A percentile compares a stretch with the other conserved stretches of the same genome.
Conservation (phyloP, 2,888 invertebrate genomes). For the Orthonychiurus folsomi region DNA sequence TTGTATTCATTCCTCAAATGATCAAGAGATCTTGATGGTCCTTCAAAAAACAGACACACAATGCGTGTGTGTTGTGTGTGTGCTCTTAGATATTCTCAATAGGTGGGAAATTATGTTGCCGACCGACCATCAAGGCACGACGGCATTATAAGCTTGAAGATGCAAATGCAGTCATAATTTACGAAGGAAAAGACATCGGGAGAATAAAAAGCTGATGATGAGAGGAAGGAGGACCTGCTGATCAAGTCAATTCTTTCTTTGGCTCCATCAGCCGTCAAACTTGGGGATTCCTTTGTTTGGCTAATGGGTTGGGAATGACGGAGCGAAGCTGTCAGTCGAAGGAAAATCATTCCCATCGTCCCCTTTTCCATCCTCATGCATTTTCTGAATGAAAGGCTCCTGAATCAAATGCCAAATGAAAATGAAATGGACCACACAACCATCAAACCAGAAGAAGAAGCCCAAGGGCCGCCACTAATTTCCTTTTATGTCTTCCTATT, state of each 20-base stretch:
- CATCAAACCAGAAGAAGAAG: neutral
- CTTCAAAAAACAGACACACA: no score
- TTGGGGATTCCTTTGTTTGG: conserved; percentile 21
- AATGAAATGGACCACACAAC: conserved; percentile 15
- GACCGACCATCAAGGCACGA: no score
- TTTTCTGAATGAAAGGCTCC: neutral
- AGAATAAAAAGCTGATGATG: conserved; percentile 1
- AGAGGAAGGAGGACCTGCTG: conserved; percentile 3
- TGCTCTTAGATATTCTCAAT: no score
- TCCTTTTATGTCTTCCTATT: neutral
- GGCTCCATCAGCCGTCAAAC: conserved; percentile 10
- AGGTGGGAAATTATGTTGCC: no score
- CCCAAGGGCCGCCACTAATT: neutral
- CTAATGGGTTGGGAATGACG: conserved; percentile 30
- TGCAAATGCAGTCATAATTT: no score
- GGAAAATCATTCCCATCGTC: conserved; percentile 10
- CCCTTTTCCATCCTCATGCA: conserved; percentile 4
- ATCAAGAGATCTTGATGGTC: no score
- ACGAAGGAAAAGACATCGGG: no score
- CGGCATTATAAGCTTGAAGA: no score
- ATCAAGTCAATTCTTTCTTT: conserved; percentile 18
- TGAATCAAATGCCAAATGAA: conserved; percentile 1
- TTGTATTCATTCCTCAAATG: no score
- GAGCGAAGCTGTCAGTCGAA: conserved; percentile 11
- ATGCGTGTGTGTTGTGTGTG: no score